Base-by-base conservation (phyloP, 2,888 invertebrate genomes). In the Trachelus iudaicus region DNA sequence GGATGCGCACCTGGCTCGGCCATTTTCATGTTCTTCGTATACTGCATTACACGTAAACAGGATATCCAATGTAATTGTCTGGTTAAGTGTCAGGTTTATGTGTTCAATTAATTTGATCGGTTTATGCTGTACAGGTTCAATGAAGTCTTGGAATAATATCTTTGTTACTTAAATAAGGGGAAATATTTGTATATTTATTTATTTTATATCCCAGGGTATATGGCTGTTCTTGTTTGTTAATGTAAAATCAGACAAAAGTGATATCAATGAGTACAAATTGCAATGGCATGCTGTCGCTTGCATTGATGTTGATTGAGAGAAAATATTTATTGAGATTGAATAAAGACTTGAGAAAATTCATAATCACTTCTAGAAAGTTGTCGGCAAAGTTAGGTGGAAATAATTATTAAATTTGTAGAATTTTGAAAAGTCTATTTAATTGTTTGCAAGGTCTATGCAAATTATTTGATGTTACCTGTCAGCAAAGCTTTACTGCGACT, bases 271-370 rank as follows among this genome's bases (percentile, higher is more conserved):
- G 81, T 78, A 82, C 77, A 79, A 81, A 75, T 79, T 81, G 84
- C 85, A 85, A 85, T 80, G 78, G 89, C 90, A 90, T 90, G 88
- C 83, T 84, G 83, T 81, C 85, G 87, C 85, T 87, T 87, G 90
- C 89, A 89, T 90, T 89, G 89, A 89, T 91, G 90, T 91, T 90
- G 91, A 89, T 88, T 88, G 87, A 87, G 84, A 88, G 83, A 84
- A 85, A 82, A n/a, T 34, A 74, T 34, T 34, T n/a, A 13, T 74
- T 23, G 56, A 9, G 23, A 56, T 23, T 23, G 56, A 56, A 23
- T 56, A 23, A 9, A 9, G 56, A 15, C 23, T 56, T 56, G 9
- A 56, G 15, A 56, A 23, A 23, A 56, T 56, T 56, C 2, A 23
- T 56, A 23, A 40, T 40, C 15, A 15, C 23, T 56, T 56, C 2